Evolutionary conservation across 2,888 invertebrate species (phyloP), one percentile per base, ranked within the genome.

Genomic region (Xestia rhomboidea): DNA sequence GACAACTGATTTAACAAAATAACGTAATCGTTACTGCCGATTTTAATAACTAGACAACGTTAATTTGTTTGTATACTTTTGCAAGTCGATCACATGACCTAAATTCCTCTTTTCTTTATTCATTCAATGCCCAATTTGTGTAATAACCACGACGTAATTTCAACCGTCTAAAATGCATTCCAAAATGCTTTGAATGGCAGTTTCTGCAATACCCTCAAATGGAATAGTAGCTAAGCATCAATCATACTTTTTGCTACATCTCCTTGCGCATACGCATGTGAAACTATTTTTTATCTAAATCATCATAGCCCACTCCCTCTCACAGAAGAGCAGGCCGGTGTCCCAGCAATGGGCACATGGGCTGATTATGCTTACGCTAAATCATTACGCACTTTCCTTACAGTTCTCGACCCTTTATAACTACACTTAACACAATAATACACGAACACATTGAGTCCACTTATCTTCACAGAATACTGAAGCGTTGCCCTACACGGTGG

Each of bases 401-500:
- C 4, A 66, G 54, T 69, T 73, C 34, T 84, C 67, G 15, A 68
- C 73, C 63, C 63, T 79, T 72, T 54, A 57, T 49, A 67, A 76
- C 66, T 64, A 70, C 62, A 62, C 44, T 68, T 84, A 71, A 62
- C 49, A 84, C 63, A 63, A 63, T 68, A 57, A 74, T 54, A 70
- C 68, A 85, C 76, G 66, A 79, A 81, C 80, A 83, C 81, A 73
- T 72, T 77, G 68, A 77, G 70, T 77, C 73, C 73, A 70, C 41
- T 69, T 67, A 69, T 38, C 6, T 84, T 49, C 44, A 63, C 64
- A 68, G 54, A 30, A 66, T 66, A 71, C 34, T 34, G 62, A n/a
- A 75, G 57, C 46, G 38, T 63, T 44, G 79, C 85, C 83, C 92
- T 93, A 94, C 89, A 94, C 91, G 13, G 95, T 94, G 83, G 94